Evolutionary conservation across 2,888 invertebrate species (phyloP).

Genomic region (Alloplasta piceator): DNA sequence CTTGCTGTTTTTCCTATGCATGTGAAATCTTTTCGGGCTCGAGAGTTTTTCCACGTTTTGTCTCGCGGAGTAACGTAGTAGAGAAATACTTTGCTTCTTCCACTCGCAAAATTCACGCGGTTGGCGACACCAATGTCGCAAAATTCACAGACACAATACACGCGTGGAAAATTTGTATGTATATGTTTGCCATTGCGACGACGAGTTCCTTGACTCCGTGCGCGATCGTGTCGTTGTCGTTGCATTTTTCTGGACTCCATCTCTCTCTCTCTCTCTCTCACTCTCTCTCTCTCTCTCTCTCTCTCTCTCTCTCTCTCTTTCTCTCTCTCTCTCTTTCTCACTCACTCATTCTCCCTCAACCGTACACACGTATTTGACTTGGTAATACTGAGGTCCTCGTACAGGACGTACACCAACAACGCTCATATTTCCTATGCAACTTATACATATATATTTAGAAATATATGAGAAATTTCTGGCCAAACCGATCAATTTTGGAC

Average conservation of each 20-base stretch:
- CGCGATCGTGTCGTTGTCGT: constrained; percentile 73
- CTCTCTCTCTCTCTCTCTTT: constrained; percentile 25
- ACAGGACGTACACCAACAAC: constrained; percentile 67
- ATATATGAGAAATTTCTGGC: not conserved
- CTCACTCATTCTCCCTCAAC: constrained; percentile 36
- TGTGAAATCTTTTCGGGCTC: constrained; percentile 17
- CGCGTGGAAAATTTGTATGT: not conserved
- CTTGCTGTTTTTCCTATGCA: constrained; percentile 20
- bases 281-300: constrained; percentile 21
- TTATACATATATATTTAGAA: constrained; percentile 5
- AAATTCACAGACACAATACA: constrained; percentile 18
- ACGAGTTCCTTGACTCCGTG: constrained; percentile 76
- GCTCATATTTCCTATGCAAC: constrained; percentile 26
- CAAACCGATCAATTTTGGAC: no score
- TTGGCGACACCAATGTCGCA: constrained; percentile 9
- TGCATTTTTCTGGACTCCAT: constrained; percentile 71
- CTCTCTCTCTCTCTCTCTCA: constrained; percentile 16
- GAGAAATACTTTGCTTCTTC: not conserved
- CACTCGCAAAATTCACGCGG: constrained; percentile 5
- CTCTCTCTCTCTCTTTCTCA: constrained; percentile 39
- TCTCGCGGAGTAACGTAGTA: not conserved
- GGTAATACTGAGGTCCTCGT: constrained; percentile 80
- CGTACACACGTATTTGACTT: constrained; percentile 80
- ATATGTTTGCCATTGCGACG: constrained; percentile 16
- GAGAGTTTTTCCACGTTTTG: constrained; percentile 14